phyloP scores from a whole-genome alignment of 37 sponge, comb jelly and placozoan species.

The Cliona cf. orientalis region DNA sequence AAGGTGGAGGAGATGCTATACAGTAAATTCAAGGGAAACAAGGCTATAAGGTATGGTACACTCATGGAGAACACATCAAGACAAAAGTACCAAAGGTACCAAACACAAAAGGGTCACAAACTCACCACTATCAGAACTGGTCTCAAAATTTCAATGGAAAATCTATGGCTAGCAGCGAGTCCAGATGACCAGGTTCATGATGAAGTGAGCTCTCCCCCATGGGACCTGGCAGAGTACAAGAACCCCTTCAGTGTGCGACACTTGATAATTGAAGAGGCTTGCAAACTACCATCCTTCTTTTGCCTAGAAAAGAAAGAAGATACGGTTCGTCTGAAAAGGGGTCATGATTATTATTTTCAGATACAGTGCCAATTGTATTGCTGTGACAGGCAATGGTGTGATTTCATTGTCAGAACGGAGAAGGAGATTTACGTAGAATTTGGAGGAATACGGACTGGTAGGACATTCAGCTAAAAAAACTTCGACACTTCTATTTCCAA shows the following conservation, averaged over 20 bases:
- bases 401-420: conserved; percentile 18
- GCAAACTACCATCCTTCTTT: conserved; percentile 9
- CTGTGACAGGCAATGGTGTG: conserved; percentile 20
- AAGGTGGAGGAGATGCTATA: conserved; percentile 25
- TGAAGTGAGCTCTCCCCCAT: background rate
- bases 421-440: conserved; percentile 7
- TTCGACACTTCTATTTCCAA: conserved; percentile 17
- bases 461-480: background rate
- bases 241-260: conserved; percentile 11
- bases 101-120: background rate
- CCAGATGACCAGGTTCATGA: conserved; percentile 27
- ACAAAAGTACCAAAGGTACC: background rate
- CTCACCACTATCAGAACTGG: background rate
- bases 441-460: background rate
- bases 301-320: background rate
- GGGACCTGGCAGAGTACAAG: conserved; percentile 14
- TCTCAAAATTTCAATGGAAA: background rate
- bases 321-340: conserved; percentile 2
- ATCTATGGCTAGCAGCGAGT: conserved; percentile 37
- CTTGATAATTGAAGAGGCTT: conserved; percentile 3
- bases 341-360: conserved; percentile 36
- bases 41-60: conserved; percentile 8
- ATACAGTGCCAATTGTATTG: conserved; percentile 40
- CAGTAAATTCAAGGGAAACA: conserved; percentile 19
- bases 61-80: background rate